A percentile compares a stretch with the other conserved stretches of the same genome.
Evolutionary conservation across 1,140 invertebrate genomes (phyloP).

Genomic region (Ganaspis sp.): DNA sequence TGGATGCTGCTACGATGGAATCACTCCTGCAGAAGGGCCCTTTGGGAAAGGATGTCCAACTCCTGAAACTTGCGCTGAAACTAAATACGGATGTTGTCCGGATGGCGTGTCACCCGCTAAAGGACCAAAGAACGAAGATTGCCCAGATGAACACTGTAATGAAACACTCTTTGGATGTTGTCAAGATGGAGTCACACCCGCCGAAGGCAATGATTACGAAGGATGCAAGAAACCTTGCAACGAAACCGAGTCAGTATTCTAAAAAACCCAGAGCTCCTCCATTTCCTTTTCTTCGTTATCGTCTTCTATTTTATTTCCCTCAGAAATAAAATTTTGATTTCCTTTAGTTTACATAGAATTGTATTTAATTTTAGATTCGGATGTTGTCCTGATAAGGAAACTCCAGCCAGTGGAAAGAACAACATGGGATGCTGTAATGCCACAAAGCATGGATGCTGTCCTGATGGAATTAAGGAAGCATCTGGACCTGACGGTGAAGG

Average conservation of each 20-base stretch:
- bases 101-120: conserved; percentile 90
- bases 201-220: conserved; percentile 88
- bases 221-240: conserved; percentile 87
- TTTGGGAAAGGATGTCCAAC: conserved; percentile 88
- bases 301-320: too few species aligned
- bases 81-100: conserved; percentile 91
- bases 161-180: conserved; percentile 92
- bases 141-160: conserved; percentile 84
- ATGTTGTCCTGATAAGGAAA: conserved; percentile 83
- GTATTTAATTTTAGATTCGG: conserved; percentile 74
- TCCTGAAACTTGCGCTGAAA: conserved; percentile 86
- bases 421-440: conserved; percentile 80
- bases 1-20: conserved; percentile 93
- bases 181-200: conserved; percentile 85
- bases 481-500: conserved; percentile 82
- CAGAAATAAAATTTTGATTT: not conserved
- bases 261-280: too few species aligned
- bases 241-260: conserved; percentile 78
- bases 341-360: not conserved
- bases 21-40: conserved; percentile 88
- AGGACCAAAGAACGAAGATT: conserved; percentile 85
- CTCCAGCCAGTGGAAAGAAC: conserved; percentile 78
- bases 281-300: too few species aligned
- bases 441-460: conserved; percentile 86
- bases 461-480: conserved; percentile 84